Evolutionary conservation across 2,888 invertebrate genomes (phyloP).

Genomic region (Sialis fuliginosa): DNA sequence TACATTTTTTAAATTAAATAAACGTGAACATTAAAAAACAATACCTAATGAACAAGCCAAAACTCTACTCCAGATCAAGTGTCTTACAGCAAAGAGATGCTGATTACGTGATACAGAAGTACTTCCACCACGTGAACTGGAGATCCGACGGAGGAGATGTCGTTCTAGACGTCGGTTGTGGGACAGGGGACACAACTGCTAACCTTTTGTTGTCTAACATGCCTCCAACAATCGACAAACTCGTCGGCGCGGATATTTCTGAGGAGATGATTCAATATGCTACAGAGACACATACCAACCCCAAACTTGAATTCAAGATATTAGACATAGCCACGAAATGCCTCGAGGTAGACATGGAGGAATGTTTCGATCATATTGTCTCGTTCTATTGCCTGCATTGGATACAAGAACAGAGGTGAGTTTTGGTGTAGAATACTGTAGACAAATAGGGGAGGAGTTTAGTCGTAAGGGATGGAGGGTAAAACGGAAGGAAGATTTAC

Average conservation of each 20-base stretch:
- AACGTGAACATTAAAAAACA: too few species aligned
- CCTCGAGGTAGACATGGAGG: conserved; percentile 28
- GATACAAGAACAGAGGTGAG: conserved; percentile 55
- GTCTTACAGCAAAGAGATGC: conserved; percentile 50
- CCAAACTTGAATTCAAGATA: conserved; percentile 28
- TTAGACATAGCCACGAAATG: conserved; percentile 38
- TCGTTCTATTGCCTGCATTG: conserved; percentile 70
- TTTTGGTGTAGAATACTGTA: conserved; percentile 1
- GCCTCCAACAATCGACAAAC: conserved; percentile 29
- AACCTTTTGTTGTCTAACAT: conserved; percentile 43
- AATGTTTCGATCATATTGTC: conserved; percentile 45
- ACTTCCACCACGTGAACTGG: conserved; percentile 37
- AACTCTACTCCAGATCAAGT: conserved; percentile 48
- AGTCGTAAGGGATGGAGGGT: too few species aligned
- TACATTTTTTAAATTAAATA: too few species aligned
- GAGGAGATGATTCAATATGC: conserved; percentile 53
- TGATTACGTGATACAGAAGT: conserved; percentile 42
- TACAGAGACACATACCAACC: conserved; percentile 28
- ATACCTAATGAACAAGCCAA: conserved; percentile 38
- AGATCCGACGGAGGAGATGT: conserved; percentile 27
- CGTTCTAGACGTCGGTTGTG: conserved; percentile 57
- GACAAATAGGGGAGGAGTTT: not conserved
- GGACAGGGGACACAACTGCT: conserved; percentile 50
- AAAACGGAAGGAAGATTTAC: too few species aligned
- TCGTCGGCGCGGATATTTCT: conserved; percentile 53